Evolutionary conservation across 2,797 vertebrate genomes (phyloP), one percentile per base, ranked within the genome.

Genomic region (Varecia variegata): DNA sequence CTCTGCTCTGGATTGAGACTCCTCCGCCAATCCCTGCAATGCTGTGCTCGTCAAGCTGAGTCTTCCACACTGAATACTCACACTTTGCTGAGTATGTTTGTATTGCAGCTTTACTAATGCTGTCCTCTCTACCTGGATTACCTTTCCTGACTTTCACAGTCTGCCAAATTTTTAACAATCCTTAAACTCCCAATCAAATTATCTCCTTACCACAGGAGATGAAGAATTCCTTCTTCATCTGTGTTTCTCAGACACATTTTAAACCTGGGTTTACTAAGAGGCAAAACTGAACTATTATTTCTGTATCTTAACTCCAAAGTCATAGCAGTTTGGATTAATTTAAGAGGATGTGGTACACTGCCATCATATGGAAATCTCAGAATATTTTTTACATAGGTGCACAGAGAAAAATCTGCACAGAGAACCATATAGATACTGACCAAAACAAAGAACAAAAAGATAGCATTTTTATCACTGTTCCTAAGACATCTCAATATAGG

Each of bases 231-330:
- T 88, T 30, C 25, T 67, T 94, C n/a, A 58, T 47, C 35, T 86
- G 1, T n/a, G 9, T 54, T 92, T 77, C 12, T 45, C 15, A n/a
- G 23, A 43, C 20, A 40, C 7, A 11, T 80, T 71, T 95, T 67
- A 27, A 30, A 80, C 25, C 1, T 25, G 8, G 12, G 20, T 14
- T 77, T 94, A 35, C 23, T 35, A 27, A 90, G 20, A 85, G 21
- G 38, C 47, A 86, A 76, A 68, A 18, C 1, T n/a, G 47, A 65
- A 30, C 15, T 68, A 50, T 73, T 90, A 54, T 82, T 77, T 95
- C 60, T 93, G 6, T 45, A 38, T 20, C 6, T 76, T 67, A 73
- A 52, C 60, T 93, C 43, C 32, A 65, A 58, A 50, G 43, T 50
- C 35, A 77, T 25, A 40, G 27, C 27, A 85, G 2, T 73, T 94